phyloP scores from a whole-genome alignment of 2,113 vertebrate species.

The Tursiops truncatus region DNA sequence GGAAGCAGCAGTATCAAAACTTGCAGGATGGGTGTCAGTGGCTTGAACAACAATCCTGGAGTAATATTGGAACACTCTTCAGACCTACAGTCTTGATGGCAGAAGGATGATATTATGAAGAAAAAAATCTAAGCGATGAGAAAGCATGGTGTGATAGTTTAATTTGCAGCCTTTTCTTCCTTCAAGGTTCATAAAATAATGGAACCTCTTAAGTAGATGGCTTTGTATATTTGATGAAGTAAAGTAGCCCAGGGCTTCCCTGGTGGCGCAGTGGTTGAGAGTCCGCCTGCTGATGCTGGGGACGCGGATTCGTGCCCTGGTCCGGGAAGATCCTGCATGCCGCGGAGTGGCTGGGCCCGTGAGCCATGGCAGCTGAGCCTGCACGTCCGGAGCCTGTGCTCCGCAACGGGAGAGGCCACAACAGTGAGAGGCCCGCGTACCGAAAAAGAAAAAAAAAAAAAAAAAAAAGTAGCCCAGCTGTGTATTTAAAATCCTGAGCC shows the following conservation, averaged over 20 bases:
- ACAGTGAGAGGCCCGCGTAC: no score
- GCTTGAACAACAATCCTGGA: background rate
- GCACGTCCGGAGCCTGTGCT: no score
- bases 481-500: background rate
- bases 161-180: background rate
- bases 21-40: background rate
- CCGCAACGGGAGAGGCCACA: no score
- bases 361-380: no score
- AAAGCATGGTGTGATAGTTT: background rate
- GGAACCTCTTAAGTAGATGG: background rate
- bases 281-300: no score
- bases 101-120: background rate
- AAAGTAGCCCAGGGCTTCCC: background rate
- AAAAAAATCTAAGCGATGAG: background rate
- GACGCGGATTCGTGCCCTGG: no score
- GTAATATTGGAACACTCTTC: background rate
- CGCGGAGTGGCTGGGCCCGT: accelerated
- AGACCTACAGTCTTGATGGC: background rate
- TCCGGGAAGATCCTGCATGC: no score
- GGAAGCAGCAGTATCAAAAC: background rate
- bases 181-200: background rate
- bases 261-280: no score
- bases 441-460: no score
- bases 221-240: slow-evolving; percentile 16
- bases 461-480: background rate